Evolutionary conservation across 2,113 vertebrate genomes (phyloP).

Genomic region (Malurus cyaneus): DNA sequence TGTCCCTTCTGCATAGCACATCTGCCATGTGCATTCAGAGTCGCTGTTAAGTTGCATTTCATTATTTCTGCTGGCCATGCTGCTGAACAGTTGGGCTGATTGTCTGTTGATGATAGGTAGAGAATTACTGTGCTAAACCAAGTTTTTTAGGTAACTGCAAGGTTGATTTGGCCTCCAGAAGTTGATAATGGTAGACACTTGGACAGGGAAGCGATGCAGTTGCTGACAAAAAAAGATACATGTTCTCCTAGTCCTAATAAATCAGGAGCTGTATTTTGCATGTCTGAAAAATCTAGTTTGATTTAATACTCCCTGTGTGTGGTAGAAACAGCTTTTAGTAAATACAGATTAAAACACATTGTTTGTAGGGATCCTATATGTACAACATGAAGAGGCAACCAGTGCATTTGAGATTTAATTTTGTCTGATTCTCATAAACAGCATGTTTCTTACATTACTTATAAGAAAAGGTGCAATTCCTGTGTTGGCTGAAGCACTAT

Average conservation of each 20-base stretch:
- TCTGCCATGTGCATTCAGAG: background rate
- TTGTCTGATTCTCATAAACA: background rate
- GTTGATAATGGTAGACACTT: background rate
- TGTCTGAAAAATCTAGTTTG: background rate
- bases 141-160: background rate
- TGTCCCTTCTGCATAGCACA: background rate
- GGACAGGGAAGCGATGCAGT: background rate
- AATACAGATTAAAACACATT: background rate
- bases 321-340: background rate
- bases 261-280: background rate
- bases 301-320: background rate
- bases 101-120: background rate
- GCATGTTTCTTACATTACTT: background rate
- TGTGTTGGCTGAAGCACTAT: accelerated
- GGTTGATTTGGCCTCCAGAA: background rate
- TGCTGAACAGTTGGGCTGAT: background rate
- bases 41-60: background rate
- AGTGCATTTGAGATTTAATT: background rate
- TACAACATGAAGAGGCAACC: background rate
- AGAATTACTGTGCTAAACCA: background rate
- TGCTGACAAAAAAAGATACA: background rate
- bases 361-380: background rate
- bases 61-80: background rate
- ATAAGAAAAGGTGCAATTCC: background rate
- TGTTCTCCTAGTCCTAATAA: background rate